Evolutionary conservation across 2,888 invertebrate species (phyloP), one percentile per base, ranked within the genome.

Genomic region (Scaptomyza reducta): DNA sequence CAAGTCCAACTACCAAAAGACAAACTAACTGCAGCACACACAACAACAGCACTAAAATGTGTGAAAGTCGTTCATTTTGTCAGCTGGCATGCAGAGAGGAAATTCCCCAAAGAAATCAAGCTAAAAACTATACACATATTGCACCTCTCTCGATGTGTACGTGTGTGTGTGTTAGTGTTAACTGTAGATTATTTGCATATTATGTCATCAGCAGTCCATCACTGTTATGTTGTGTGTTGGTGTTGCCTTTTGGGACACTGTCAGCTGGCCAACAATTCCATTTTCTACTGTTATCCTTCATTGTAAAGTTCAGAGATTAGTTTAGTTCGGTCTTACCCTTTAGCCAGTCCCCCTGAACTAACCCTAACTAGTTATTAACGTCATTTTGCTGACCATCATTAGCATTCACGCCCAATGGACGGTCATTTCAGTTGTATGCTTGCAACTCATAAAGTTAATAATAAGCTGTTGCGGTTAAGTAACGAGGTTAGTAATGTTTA

Each of bases 51-150:
- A 38, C 7, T 14, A 1, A 22, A 45, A 50, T 31, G 16, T 38
- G 33, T 54, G 42, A 53, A 42, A 81, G 63, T 78, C 67, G 54
- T 71, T 74, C 55, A 61, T 62, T 60, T 71, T 86, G 86, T 72
- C 77, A 76, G 84, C 69, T 79, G 63, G 57, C 79, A 67, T 60
- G 61, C 58, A 29, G 58, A 44, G 58, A 25, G 55, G 54, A 83
- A 82, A 89, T 89, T 90, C 90, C 90, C 90, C 51, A 65, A 89
- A 90, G 90, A 90, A 90, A 90, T 90, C 90, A 90, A 89, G 90
- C 89, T 90, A 89, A 90, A 90, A 90, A 89, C 83, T 90, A 38
- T 38, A 38, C 38, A n/a, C n/a, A n/a, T n/a, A n/a, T n/a, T n/a
- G n/a, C n/a, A 38, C 38, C 87, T 79, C 44, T 66, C 31, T 35